Evolutionary conservation across 2,113 vertebrate genomes (phyloP).

Genomic region (Podocnemis expansa): DNA sequence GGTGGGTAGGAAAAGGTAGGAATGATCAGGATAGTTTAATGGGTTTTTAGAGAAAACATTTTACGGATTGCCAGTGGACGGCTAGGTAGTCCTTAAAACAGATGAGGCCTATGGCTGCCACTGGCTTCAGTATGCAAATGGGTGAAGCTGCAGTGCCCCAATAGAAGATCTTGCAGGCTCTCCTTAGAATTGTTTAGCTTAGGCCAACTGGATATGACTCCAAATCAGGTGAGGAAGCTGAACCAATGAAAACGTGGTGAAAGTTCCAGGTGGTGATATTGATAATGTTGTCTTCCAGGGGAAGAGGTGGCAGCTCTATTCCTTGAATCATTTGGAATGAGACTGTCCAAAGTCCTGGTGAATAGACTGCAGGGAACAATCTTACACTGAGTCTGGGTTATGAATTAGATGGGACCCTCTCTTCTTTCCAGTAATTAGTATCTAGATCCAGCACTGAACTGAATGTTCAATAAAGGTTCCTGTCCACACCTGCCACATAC

Average conservation of each 20-base stretch:
- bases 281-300: not conserved
- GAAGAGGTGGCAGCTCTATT: slow-evolving; percentile 33
- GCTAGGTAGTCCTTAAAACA: not conserved
- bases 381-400: not conserved
- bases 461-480: accelerated
- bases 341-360: not conserved
- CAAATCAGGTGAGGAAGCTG: not conserved
- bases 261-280: not conserved
- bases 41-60: not conserved
- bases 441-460: accelerated
- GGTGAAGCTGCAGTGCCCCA: accelerated
- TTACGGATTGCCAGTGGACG: not conserved
- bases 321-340: not conserved
- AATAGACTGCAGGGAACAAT: not conserved
- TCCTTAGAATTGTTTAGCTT: accelerated
- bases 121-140: not conserved
- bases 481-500: accelerated
- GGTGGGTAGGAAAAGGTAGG: not conserved
- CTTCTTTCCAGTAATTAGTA: not conserved
- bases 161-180: not conserved
- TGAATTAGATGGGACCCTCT: accelerated
- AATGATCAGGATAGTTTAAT: not conserved
- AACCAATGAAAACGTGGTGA: not conserved
- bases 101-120: not conserved
- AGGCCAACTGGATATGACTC: not conserved